A percentile compares a stretch with the other conserved stretches of the same genome.
phyloP scores from a whole-genome alignment of 2,113 vertebrate species.

The Leucopternis melanops region DNA sequence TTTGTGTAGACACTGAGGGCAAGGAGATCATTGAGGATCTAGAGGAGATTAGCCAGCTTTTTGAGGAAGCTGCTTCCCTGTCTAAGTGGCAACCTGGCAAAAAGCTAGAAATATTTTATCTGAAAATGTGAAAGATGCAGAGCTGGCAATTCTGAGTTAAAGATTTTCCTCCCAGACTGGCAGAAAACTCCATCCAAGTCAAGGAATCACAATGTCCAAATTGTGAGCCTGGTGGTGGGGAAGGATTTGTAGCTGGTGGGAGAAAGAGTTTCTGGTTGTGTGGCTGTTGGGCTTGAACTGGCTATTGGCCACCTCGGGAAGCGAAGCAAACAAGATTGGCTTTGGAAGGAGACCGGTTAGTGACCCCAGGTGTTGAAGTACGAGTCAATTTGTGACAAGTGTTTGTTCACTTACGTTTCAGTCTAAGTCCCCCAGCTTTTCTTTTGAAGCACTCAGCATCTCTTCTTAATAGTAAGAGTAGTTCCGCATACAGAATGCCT shows the following conservation, averaged over 20 bases:
- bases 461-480: not conserved
- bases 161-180: not conserved
- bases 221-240: not conserved
- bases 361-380: not conserved
- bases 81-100: not conserved
- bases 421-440: not conserved
- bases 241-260: not conserved
- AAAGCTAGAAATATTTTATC: not conserved
- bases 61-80: not conserved
- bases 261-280: not conserved
- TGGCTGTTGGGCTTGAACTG: not conserved
- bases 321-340: fast-evolving
- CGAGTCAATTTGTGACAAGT: not conserved
- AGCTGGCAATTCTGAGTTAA: not conserved
- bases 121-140: not conserved
- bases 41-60: not conserved
- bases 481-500: not conserved
- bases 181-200: not conserved
- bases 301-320: not conserved
- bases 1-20: not conserved
- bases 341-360: not conserved
- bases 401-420: not conserved
- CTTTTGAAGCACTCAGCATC: not conserved
- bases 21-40: not conserved
- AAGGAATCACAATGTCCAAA: not conserved